Evolutionary conservation across 1,140 invertebrate species (phyloP), one percentile per base, ranked within the genome.

Genomic region (Pantala flavescens): DNA sequence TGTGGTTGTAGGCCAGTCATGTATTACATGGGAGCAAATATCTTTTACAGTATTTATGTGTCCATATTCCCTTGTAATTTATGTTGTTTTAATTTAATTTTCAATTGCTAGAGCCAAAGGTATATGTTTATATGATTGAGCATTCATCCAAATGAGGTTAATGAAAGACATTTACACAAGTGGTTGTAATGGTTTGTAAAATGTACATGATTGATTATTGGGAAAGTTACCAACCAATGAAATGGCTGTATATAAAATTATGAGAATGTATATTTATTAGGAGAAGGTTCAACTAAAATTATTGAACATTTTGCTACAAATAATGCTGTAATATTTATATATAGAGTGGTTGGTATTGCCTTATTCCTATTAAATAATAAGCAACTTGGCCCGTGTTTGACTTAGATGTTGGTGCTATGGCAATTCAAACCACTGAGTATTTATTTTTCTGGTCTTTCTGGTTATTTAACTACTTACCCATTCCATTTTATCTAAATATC

Each of bases 381-480:
- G 49, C 14, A 63, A 63, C 14, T 63, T 63, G 49, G 49, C 49
- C 49, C 49, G 12, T 63, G 3, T 63, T 7, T 63, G 49, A 63
- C 49, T 63, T 63, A 63, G 49, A 63, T 63, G 49, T 63, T 63
- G 49, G 49, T 63, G 49, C 49, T 63, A 63, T 63, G 49, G 49
- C 49, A 21, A 63, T 63, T 63, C 49, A 63, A 63, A 63, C 49
- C 49, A 63, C 49, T 19, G n/a, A 63, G 49, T 63, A 63, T 63
- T 63, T 63, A 63, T 63, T 63, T 63, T 63, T 63, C 49, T 63
- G 49, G 49, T 63, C 49, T 63, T 63, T 63, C 49, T 63, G n/a
- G 49, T 63, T 63, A 63, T 63, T 63, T 63, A 63, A 63, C 49
- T 63, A 63, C 49, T 16, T 63, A 21, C n/a, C n/a, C 49, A 63